Evolutionary conservation across 2,888 invertebrate species (phyloP).

Genomic region (Acanthosepion lycidas): DNA sequence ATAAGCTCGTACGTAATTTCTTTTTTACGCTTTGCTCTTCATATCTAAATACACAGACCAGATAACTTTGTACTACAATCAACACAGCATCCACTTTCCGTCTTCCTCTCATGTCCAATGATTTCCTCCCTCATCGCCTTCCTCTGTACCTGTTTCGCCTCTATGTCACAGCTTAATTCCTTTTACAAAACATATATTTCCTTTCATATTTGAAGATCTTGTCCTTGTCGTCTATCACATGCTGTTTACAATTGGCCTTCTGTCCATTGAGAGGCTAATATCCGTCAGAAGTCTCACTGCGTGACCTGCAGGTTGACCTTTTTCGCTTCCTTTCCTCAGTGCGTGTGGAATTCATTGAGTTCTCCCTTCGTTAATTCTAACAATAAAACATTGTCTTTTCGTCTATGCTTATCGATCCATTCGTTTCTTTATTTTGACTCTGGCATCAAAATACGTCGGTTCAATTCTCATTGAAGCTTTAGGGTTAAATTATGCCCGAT

Average conservation of each 20-base stretch:
- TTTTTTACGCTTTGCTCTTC: too few species aligned
- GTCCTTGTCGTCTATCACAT: not conserved
- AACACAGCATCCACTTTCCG: not conserved
- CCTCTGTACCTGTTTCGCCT: not conserved
- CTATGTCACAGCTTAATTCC: not conserved
- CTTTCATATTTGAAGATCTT: not conserved
- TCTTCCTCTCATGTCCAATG: not conserved
- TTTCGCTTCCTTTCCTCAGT: not conserved
- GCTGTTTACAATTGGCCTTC: not conserved
- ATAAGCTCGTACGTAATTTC: too few species aligned
- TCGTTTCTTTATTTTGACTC: not conserved
- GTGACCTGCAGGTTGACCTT: slow-evolving; percentile 3
- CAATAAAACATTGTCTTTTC: not conserved
- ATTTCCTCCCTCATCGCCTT: not conserved
- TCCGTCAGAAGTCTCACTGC: not conserved
- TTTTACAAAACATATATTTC: not conserved
- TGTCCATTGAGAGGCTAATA: not conserved
- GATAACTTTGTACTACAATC: not conserved
- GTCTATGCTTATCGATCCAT: not conserved
- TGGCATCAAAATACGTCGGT: too few species aligned
- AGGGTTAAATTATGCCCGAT: too few species aligned
- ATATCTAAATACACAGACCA: too few species aligned
- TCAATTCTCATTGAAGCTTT: too few species aligned
- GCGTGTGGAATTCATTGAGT: not conserved
- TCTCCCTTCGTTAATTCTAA: not conserved